phyloP scores from a whole-genome alignment of 2,113 vertebrate genomes.

The Heterocephalus glaber region DNA sequence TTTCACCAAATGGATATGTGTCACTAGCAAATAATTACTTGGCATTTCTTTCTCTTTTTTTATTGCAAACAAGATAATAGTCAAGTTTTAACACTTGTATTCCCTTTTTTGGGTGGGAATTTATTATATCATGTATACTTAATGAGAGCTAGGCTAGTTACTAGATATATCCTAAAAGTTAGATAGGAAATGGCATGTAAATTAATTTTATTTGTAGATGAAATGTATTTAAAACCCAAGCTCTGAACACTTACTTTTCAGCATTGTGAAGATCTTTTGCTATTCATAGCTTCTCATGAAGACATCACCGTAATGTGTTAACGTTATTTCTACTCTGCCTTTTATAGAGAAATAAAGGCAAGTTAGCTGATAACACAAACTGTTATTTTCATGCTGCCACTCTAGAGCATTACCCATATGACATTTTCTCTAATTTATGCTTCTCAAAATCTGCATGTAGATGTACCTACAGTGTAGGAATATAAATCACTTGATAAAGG shows the following conservation, averaged over 20 bases:
- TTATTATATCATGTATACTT: background rate
- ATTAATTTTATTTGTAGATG: background rate
- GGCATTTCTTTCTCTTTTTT: background rate
- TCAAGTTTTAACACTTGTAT: background rate
- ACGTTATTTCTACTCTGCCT: background rate
- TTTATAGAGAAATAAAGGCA: background rate
- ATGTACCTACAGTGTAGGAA: background rate
- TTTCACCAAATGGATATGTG: constrained; percentile 59
- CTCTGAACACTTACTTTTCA: background rate
- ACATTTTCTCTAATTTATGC: background rate
- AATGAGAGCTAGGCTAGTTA: background rate
- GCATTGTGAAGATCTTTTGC: background rate
- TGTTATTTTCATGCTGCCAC: background rate
- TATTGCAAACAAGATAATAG: background rate
- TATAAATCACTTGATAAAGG: background rate
- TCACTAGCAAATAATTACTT: background rate
- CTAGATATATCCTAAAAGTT: background rate
- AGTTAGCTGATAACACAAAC: background rate
- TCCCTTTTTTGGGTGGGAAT: background rate
- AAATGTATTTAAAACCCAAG: background rate
- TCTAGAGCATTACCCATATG: background rate
- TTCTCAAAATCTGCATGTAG: background rate
- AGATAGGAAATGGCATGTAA: background rate
- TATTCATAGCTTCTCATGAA: background rate
- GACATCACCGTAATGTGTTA: background rate